Base-by-base conservation (phyloP, 2,797 vertebrate species). In the Ateles fusciceps region DNA sequence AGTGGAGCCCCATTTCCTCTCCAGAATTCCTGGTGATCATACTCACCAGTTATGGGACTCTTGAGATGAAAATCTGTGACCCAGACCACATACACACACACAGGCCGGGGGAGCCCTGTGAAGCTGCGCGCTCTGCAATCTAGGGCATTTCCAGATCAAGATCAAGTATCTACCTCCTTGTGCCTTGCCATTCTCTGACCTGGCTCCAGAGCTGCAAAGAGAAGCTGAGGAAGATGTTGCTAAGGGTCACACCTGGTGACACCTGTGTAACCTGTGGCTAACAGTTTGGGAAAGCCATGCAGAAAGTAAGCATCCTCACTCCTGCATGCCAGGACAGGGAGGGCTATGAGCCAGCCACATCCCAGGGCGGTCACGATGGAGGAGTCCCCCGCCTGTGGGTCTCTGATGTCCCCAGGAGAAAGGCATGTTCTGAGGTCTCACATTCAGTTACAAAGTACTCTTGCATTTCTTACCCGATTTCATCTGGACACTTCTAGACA, bases 11-110 rank as follows among this genome's bases (percentile, higher is more conserved):
- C 28, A 21, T 87, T 96, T 94, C 97, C 91, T 96, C 84, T 46
- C 71, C 26, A 61, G 79, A 71, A 86, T 96, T 96, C 86, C 55
- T 94, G 91, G 72, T 94, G 64, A 59, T 68, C 92, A 61, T n/a
- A 44, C 39, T 95, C 91, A 89, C 57, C 81, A 61, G 52, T 39
- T 39, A 59, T 6, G 39, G 68, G 85, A 33, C 50, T 79, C n/a
- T 79, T 55, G 3, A 26, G 68, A 79, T 86, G 91, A 42, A 89
- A 71, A 44, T 74, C 11, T 5, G 48, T 64, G 75, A 64, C 52
- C 55, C 21, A 13, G 24, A 72, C n/a, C 11, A 14, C 1, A 3
- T 14, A n/a, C 17, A 26, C 33, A 44, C 0, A 1, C 1, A 17
- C 14, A 21, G 42, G 12, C 36, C 11, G 15, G 42, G 42, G n/a